Evolutionary conservation across 1,140 invertebrate species (phyloP), one percentile per base, ranked within the genome.

Genomic region (Tetragnatha versicolor): DNA sequence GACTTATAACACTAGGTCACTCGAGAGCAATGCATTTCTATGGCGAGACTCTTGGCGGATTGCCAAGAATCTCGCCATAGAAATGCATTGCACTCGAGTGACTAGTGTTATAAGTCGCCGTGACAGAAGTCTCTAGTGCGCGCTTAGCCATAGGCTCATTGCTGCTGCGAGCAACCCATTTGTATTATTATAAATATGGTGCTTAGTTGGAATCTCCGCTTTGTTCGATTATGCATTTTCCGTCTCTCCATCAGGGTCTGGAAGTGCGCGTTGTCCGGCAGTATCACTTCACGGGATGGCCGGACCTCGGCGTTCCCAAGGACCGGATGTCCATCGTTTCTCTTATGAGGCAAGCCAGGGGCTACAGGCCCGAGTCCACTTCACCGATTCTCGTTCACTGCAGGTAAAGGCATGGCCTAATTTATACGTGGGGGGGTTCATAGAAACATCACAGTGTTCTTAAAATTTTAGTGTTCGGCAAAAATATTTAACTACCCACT

Each of bases 281-380:
- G 2, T 83, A 79, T 61, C 82, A 82, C 55, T 82, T 79, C 66
- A 73, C 78, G 7, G 78, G 76, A 1, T 82, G 81, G 81, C 80
- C 80, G 0, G 81, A 81, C 31, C 51, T 79, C 12, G 68, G 58
- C 2, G 80, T 82, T 2, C 81, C 81, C 2, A 12, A 31, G 5
- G 53, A 82, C 33, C 33, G 53, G 0, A 1, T 47, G 20, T 47
- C 51, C 2, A 55, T 79, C 37, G 55, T 79, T 12, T n/a, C 65
- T 14, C 47, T 79, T 25, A 3, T 79, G 1, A 7, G 70, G 25
- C 63, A 70, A 27, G 49, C 33, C 2, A 20, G 77, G 20, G 49
- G 60, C n/a, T 79, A 60, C 39, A 14, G n/a, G 14, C 51, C 60
- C 0, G 42, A 60, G 3, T 25, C n/a, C 29, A 61, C 10, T 3